Evolutionary conservation across 1,140 invertebrate species (phyloP).

Genomic region (Hestina assimilis): DNA sequence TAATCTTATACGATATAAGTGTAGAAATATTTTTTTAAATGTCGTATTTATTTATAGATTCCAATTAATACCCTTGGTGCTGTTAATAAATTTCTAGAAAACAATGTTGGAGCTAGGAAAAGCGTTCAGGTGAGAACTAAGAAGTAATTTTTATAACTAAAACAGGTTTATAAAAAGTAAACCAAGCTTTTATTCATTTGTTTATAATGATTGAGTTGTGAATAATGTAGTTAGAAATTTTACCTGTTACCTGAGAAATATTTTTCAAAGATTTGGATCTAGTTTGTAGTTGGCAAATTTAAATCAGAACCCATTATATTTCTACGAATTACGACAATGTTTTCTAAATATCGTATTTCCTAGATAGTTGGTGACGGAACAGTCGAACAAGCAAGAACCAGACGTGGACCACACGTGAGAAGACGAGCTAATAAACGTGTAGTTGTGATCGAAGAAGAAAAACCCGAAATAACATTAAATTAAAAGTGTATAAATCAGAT

Average conservation of each 20-base stretch:
- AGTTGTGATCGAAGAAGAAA: conserved; percentile 14
- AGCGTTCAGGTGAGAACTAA: conserved; percentile 45
- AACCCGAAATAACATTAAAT: neutral
- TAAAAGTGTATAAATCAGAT: neutral
- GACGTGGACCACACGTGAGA: conserved; percentile 13
- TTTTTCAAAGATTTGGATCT: no score
- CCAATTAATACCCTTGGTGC: conserved; percentile 68
- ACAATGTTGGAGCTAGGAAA: conserved; percentile 57
- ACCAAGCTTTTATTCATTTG: no score
- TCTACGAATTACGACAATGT: neutral
- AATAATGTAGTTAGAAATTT: no score
- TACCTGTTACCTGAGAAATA: no score
- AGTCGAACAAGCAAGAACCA: neutral
- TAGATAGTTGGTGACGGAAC: conserved; percentile 20
- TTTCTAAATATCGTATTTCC: neutral
- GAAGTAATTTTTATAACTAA: no score
- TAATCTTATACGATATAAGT: neutral
- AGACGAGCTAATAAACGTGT: conserved; percentile 17
- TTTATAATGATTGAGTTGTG: no score
- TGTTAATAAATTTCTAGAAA: conserved; percentile 65
- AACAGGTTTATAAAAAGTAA: no score
- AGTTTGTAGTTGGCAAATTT: neutral
- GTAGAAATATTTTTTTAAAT: neutral
- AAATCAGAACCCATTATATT: no score
- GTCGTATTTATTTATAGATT: conserved; percentile 43